Base-by-base conservation (phyloP, 2,113 vertebrate genomes). In the Brachypteracias leptosomus region DNA sequence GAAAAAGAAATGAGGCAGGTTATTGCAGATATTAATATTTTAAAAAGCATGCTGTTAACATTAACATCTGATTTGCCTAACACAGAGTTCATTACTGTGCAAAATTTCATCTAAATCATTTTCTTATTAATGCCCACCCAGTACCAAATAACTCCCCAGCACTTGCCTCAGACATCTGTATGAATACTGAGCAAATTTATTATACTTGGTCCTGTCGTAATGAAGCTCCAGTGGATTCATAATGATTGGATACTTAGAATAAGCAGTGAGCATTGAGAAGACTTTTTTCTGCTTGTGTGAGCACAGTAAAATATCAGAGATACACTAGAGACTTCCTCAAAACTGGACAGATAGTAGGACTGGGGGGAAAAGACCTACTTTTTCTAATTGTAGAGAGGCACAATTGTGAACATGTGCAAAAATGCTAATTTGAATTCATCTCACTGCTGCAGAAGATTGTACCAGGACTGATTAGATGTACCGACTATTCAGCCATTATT, bases 41-140 rank as follows among this genome's bases (percentile, higher is more conserved):
- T 22, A 80, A 91, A 90, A 88, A 75, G 10, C 47, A 19, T 72
- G 40, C 61, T 96, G 59, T 84, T 95, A 92, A 81, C 54, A 72
- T 91, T 90, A 88, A 67, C 35, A 76, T 94, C 70, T 95, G 55
- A 91, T 95, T 95, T 97, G 54, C 40, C 46, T 94, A 88, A 84
- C 89, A 83, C 7, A 81, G 24, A 73, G 31, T 75, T 81, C 46
- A 86, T 92, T 92, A 88, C 74, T 66, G 70, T 38, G n/a, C 65
- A 79, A 79, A 6, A 61, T 89, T 94, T 84, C 20, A 68, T 40
- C 66, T 65, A 85, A 91, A 95, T 96, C 0, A 51, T 85, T 91
- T 77, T 66, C 65, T 89, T 93, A 71, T 88, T 93, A 93, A 54
- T 61, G 26, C 33, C 79, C 31, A 92, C 49, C 59, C 44, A 65